These are phyloP conservation scores for Automeris io DNA, from an alignment of 2,888 invertebrate species.

Conservation along the genomic window DNA sequence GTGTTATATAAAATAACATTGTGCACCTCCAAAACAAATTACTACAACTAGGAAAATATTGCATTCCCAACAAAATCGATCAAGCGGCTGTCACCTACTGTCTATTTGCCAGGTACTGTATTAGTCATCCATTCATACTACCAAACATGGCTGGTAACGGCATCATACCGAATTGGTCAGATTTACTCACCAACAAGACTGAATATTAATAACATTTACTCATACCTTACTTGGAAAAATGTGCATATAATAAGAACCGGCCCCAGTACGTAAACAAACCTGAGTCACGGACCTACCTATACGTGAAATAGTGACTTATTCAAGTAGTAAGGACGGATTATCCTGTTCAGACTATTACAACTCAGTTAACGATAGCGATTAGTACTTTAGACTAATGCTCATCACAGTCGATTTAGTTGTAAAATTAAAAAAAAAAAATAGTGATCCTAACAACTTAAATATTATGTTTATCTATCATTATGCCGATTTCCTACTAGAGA, in stretches of 20 bases:
- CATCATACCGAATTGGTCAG: constrained; percentile 26
- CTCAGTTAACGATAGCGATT: neutral
- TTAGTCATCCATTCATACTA: constrained; percentile 19
- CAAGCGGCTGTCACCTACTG: too few relatives aligned
- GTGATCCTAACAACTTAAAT: too few relatives aligned
- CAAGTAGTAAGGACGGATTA: constrained; percentile 28
- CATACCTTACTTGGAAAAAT: constrained; percentile 53
- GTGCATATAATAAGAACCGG: constrained; percentile 49
- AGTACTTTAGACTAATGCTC: too few relatives aligned
- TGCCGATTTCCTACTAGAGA: too few relatives aligned
- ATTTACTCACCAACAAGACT: constrained; percentile 36
- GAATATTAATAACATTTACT: constrained; percentile 40
- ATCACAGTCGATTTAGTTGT: too few relatives aligned
- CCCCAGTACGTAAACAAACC: constrained; percentile 39
- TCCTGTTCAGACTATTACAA: constrained; percentile 22
- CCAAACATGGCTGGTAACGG: constrained; percentile 39
- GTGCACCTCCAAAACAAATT: too few relatives aligned
- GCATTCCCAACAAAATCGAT: too few relatives aligned
- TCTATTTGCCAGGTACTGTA: too few relatives aligned
- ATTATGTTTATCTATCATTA: too few relatives aligned
- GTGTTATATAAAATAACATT: too few relatives aligned
- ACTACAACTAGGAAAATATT: too few relatives aligned
- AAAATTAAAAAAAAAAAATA: too few relatives aligned
- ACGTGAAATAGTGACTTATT: constrained; percentile 31
- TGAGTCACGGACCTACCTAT: constrained; percentile 36